Evolutionary conservation across 2,113 vertebrate species (phyloP).

Genomic region (Dromiciops gliroides): DNA sequence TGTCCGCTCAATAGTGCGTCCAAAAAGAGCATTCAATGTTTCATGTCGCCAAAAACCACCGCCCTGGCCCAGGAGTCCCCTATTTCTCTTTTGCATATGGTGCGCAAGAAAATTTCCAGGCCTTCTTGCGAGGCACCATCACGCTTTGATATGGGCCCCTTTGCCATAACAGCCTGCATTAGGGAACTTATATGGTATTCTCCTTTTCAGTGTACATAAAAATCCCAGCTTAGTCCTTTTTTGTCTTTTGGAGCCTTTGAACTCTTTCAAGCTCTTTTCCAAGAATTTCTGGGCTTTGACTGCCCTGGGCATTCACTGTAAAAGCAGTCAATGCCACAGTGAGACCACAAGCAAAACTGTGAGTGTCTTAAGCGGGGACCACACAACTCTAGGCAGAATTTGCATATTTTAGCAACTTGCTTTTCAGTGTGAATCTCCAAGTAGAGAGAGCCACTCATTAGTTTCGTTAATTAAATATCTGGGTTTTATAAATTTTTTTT

Average conservation of each 20-base stretch:
- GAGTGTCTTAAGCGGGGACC: conserved; percentile 98
- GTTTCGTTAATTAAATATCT: conserved; percentile 83
- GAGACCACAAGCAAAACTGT: conserved; percentile 99
- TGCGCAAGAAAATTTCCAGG: conserved; percentile 88
- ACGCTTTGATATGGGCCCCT: conserved; percentile 96
- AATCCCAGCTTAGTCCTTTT: conserved; percentile 99
- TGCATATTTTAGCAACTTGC: conserved; percentile 97
- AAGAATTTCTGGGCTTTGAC: conserved; percentile 97
- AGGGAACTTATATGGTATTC: conserved; percentile 99
- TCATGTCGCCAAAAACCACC: conserved; percentile 94
- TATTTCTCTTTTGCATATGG: conserved; percentile 93
- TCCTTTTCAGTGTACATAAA: conserved; percentile 99
- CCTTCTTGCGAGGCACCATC: conserved; percentile 89
- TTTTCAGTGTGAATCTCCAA: conserved; percentile 88
- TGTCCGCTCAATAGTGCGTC: conserved; percentile 97
- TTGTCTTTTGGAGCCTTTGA: conserved; percentile 99
- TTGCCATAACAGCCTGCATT: conserved; percentile 95
- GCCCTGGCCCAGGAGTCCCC: conserved; percentile 88
- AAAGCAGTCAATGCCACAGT: conserved; percentile 97
- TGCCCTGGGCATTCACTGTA: conserved; percentile 99
- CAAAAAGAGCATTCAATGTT: conserved; percentile 99
- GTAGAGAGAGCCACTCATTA: conserved; percentile 85
- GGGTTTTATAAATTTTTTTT: conserved; percentile 55
- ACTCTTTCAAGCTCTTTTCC: conserved; percentile 98
- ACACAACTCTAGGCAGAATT: conserved; percentile 97